These are phyloP conservation scores for Meloidogyne floridensis DNA, from an alignment of 1,140 invertebrate genomes.

Conservation along the genomic window DNA sequence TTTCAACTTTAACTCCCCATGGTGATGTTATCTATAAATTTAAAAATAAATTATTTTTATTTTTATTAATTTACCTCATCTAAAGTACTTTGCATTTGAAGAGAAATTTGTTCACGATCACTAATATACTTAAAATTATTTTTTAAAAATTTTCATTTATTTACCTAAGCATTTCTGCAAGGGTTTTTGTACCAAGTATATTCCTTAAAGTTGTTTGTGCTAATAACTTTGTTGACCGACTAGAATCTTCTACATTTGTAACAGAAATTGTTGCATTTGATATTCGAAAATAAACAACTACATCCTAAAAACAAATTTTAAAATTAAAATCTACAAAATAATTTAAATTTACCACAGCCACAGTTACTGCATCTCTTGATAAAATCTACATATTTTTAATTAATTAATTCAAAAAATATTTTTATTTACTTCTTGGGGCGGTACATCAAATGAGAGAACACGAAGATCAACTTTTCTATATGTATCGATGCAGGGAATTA, in stretches of 20 bases:
- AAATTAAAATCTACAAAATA: neutral
- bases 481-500: constrained; percentile 83
- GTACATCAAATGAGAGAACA: constrained; percentile 81
- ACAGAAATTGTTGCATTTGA: constrained; percentile 77
- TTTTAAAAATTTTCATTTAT: neutral
- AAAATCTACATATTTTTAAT: constrained; percentile 67
- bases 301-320: constrained; percentile 62
- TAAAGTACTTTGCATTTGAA: constrained; percentile 50
- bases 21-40: constrained; percentile 30
- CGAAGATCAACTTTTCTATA: constrained; percentile 76
- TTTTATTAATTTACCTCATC: constrained; percentile 68
- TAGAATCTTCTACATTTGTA: constrained; percentile 79
- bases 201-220: constrained; percentile 81
- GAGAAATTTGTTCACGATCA: constrained; percentile 67
- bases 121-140: constrained; percentile 53
- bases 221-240: constrained; percentile 79
- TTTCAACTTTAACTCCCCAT: constrained; percentile 70
- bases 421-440: constrained; percentile 80
- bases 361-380: constrained; percentile 71
- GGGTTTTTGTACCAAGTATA: constrained; percentile 85
- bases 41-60: neutral
- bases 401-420: neutral
- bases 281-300: constrained; percentile 88
- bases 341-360: constrained; percentile 34
- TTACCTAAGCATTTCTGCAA: constrained; percentile 28